Percentiles rank a stretch among this genome's conserved stretches.
Conservation (phyloP, 2,888 invertebrate genomes). For the Troglohyphantes excavatus region DNA sequence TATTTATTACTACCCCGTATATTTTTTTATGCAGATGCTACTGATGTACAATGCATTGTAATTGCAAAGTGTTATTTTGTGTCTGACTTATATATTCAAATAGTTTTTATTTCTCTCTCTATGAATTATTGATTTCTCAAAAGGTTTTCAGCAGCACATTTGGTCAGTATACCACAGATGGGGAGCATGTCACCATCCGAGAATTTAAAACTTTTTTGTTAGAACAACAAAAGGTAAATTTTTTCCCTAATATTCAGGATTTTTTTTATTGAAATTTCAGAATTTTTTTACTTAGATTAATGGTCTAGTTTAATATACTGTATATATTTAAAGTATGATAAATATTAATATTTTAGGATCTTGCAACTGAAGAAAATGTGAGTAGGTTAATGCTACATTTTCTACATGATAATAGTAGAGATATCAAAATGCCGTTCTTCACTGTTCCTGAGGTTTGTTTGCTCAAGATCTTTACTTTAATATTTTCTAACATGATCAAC, state of each 20-base stretch:
- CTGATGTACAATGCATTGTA: too few species aligned
- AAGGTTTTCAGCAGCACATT: conserved; percentile 70
- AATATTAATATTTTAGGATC: conserved; percentile 84
- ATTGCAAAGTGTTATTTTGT: too few species aligned
- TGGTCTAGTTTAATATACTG: too few species aligned
- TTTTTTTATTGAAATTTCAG: neutral
- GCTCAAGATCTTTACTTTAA: too few species aligned
- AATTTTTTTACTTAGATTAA: too few species aligned
- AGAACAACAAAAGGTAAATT: conserved; percentile 73
- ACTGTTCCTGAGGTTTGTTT: conserved; percentile 87
- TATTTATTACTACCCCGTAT: too few species aligned
- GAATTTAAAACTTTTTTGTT: conserved; percentile 75
- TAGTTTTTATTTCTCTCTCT: too few species aligned
- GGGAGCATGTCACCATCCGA: conserved; percentile 65
- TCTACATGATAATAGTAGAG: conserved; percentile 89
- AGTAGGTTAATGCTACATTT: conserved; percentile 92
- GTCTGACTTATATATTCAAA: too few species aligned
- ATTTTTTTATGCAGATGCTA: too few species aligned
- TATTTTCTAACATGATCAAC: too few species aligned
- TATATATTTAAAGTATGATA: too few species aligned
- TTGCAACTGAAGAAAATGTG: conserved; percentile 83
- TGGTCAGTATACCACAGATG: conserved; percentile 74
- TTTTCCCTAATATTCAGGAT: neutral
- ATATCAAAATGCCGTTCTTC: conserved; percentile 93
- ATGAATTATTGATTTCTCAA: too few species aligned